Conservation (phyloP, 2,888 invertebrate genomes). For the Mantis religiosa region DNA sequence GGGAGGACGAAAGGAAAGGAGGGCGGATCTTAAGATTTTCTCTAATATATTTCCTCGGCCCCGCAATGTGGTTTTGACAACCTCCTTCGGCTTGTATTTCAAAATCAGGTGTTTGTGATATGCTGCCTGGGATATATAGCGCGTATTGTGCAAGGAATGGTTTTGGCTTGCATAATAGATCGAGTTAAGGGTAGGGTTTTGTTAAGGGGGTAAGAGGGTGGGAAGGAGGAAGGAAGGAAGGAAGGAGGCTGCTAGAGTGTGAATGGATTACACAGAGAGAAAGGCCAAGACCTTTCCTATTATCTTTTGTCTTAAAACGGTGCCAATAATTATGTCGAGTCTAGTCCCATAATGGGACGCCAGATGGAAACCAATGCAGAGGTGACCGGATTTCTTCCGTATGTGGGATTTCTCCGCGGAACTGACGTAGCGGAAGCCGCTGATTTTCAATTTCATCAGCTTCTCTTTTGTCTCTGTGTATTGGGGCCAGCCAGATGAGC, state of each 20-base stretch:
- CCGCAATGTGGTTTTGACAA: constrained; percentile 6
- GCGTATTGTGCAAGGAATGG: constrained; percentile 1
- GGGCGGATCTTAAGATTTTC: constrained; percentile 1
- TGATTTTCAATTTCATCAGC: not conserved
- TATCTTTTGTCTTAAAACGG: not conserved
- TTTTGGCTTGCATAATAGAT: constrained; percentile 10
- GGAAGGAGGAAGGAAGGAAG: not conserved
- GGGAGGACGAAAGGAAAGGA: not conserved
- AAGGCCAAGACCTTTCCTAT: constrained; percentile 15
- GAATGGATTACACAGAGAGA: not conserved
- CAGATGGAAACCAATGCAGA: not conserved
- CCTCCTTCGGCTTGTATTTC: constrained; percentile 13
- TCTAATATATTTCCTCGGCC: constrained; percentile 9
- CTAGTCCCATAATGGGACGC: not conserved
- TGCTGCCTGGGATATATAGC: not conserved
- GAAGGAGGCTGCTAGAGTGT: not conserved
- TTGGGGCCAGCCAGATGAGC: not conserved
- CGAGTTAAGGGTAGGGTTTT: constrained; percentile 4
- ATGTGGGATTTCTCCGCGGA: not conserved
- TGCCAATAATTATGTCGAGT: constrained; percentile 12
- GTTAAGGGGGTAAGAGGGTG: not conserved
- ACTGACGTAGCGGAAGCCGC: not conserved
- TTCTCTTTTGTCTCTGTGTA: constrained; percentile 14
- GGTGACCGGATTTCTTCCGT: not conserved
- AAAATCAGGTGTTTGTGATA: constrained; percentile 16